A percentile compares a stretch with the other conserved stretches of the same genome.
Evolutionary conservation across 2,113 vertebrate species (phyloP).

Genomic region (Gasterosteus nipponicus): DNA sequence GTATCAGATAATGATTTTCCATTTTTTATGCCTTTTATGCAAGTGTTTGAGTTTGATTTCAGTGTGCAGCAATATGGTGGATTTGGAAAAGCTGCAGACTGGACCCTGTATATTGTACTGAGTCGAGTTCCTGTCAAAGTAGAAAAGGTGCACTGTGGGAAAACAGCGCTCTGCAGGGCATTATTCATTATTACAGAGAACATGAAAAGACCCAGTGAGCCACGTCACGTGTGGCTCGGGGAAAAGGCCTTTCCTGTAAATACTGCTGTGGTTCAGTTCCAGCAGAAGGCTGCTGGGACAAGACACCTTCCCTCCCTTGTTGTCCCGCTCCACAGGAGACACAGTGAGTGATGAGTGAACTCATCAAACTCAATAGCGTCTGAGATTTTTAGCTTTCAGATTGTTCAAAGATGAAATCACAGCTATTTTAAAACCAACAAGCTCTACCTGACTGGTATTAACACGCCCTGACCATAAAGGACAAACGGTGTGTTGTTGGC

Average conservation of each 20-base stretch:
- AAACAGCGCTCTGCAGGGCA: not conserved
- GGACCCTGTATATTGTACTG: not conserved
- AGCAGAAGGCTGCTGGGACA: slow-evolving; percentile 27
- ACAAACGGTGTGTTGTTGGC: slow-evolving; percentile 24
- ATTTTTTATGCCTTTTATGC: not conserved
- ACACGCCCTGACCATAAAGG: slow-evolving; percentile 35
- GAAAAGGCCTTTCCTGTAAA: not conserved
- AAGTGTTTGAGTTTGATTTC: not conserved
- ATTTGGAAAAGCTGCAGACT: not conserved
- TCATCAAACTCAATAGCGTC: slow-evolving; percentile 9
- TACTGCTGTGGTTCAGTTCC: slow-evolving; percentile 15
- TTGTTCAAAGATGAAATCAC: slow-evolving; percentile 1
- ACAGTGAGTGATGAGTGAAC: not conserved
- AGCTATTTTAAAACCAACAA: slow-evolving; percentile 26
- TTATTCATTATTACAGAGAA: slow-evolving; percentile 15
- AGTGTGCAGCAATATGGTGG: not conserved
- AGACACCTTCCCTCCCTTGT: slow-evolving; percentile 18
- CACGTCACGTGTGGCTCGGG: not conserved
- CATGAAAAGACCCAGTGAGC: not conserved
- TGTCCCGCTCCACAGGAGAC: slow-evolving; percentile 7
- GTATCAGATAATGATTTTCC: not conserved
- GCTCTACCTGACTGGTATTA: not conserved
- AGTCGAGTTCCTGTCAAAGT: not conserved
- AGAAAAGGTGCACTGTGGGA: not conserved
- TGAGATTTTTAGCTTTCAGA: not conserved